These are phyloP conservation scores for Capreolus pygargus DNA, from an alignment of 2,113 vertebrate genomes.

Conservation along the genomic window DNA sequence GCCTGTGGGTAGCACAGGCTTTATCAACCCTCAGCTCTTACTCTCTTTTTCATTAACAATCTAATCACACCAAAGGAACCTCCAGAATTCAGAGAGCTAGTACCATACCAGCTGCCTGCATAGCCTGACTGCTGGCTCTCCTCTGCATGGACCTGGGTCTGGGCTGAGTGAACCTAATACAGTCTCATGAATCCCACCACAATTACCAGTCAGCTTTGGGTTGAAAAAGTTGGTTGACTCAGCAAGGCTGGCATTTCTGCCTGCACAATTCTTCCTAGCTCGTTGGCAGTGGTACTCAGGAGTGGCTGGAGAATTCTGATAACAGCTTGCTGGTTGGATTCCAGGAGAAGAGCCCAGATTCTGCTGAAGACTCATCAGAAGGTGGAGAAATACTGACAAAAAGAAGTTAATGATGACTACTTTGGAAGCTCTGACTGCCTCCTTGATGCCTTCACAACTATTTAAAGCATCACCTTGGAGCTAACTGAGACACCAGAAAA, in stretches of 20 bases:
- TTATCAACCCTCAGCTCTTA: background rate
- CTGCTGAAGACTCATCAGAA: constrained; percentile 30
- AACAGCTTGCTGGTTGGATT: constrained; percentile 61
- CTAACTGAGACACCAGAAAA: constrained; percentile 49
- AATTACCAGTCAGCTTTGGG: constrained; percentile 46
- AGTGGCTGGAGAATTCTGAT: constrained; percentile 70
- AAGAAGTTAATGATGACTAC: constrained; percentile 45
- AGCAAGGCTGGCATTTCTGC: constrained; percentile 51
- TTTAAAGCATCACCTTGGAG: constrained; percentile 59
- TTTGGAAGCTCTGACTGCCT: constrained; percentile 27
- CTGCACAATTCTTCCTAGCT: constrained; percentile 33
- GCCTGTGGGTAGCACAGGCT: background rate
- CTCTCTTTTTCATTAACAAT: background rate
- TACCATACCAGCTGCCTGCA: background rate
- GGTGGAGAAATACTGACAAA: constrained; percentile 59
- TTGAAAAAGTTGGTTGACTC: constrained; percentile 49
- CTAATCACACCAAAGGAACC: background rate
- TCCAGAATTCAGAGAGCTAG: background rate
- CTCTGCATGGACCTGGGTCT: background rate
- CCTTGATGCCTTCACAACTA: constrained; percentile 15
- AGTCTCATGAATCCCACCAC: background rate
- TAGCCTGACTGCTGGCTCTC: background rate
- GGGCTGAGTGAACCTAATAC: background rate
- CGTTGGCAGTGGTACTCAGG: constrained; percentile 30
- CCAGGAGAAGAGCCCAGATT: constrained; percentile 47